phyloP scores from a whole-genome alignment of 2,888 invertebrate genomes.

The Orthosia gothica region DNA sequence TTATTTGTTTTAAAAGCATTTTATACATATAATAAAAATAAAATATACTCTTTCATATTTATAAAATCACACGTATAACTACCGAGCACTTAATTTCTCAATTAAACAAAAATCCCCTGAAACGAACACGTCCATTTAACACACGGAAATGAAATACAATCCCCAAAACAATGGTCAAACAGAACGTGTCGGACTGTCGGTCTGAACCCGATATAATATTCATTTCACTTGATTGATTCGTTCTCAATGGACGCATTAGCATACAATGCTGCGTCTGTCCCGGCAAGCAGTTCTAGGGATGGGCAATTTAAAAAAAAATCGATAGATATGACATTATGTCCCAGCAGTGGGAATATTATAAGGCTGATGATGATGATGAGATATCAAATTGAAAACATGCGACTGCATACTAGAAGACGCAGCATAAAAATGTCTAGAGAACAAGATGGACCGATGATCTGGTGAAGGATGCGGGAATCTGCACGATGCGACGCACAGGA shows the following conservation, averaged over 20 bases:
- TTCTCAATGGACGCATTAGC: slow-evolving; percentile 69
- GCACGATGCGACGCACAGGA: too few relatives aligned
- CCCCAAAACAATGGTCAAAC: slow-evolving; percentile 42
- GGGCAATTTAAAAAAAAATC: not conserved
- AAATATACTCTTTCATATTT: not conserved
- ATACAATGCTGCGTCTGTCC: slow-evolving; percentile 67
- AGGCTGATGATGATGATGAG: too few relatives aligned
- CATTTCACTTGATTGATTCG: slow-evolving; percentile 68
- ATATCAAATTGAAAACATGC: too few relatives aligned
- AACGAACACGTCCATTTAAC: slow-evolving; percentile 17
- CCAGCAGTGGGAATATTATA: too few relatives aligned
- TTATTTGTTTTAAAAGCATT: too few relatives aligned
- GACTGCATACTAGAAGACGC: too few relatives aligned
- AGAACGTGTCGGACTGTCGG: slow-evolving; percentile 20
- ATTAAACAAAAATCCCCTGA: slow-evolving; percentile 22
- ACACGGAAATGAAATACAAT: slow-evolving; percentile 44
- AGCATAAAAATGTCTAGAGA: too few relatives aligned
- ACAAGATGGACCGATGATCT: not conserved
- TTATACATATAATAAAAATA: too few relatives aligned
- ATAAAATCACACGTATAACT: too few relatives aligned
- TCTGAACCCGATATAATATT: slow-evolving; percentile 56
- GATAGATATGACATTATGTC: not conserved
- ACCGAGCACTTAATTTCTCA: slow-evolving; percentile 8
- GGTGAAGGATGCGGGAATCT: not conserved
- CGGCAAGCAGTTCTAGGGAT: slow-evolving; percentile 33